Conservation (phyloP, 2,797 vertebrate species). For the Fistularia tabacaria region DNA sequence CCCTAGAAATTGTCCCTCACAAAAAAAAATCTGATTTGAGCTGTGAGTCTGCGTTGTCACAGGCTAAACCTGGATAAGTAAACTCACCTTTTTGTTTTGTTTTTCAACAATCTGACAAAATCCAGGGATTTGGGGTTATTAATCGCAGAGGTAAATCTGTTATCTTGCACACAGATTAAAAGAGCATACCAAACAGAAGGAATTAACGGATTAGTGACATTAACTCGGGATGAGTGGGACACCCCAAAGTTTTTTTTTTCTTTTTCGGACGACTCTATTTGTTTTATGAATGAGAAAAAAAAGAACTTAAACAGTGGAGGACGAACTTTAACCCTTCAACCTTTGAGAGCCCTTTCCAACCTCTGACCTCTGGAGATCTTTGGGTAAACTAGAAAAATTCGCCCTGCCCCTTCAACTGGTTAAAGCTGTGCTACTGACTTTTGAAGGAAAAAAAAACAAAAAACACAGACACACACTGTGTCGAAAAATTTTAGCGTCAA, state of each 20-base stretch:
- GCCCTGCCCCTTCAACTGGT: constrained; percentile 4
- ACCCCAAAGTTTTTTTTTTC: constrained; percentile 7
- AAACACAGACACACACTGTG: constrained; percentile 11
- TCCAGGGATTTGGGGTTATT: constrained; percentile 11
- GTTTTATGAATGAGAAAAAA: constrained; percentile 29
- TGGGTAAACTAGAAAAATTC: constrained; percentile 56
- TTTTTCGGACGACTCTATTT: constrained; percentile 1
- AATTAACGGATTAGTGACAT: constrained; percentile 13
- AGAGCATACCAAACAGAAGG: constrained; percentile 6
- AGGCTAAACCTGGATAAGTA: neutral
- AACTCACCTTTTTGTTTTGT: constrained; percentile 1
- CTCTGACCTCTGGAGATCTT: constrained; percentile 37
- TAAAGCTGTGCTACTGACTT: constrained; percentile 14
- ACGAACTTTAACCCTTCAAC: constrained; percentile 58
- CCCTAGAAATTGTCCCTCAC: constrained; percentile 32
- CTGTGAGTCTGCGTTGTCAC: too few species aligned
- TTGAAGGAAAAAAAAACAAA: constrained; percentile 43
- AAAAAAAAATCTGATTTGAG: too few species aligned
- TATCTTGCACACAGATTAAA: constrained; percentile 15
- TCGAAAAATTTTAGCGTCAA: too few species aligned
- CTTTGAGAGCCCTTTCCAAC: constrained; percentile 42
- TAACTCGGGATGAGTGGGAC: neutral
- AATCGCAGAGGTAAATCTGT: constrained; percentile 17
- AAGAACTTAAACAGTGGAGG: constrained; percentile 44
- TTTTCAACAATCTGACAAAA: constrained; percentile 1